These are phyloP conservation scores for Gandaritis pyraliata DNA, from an alignment of 2,888 invertebrate genomes.

Conservation along the genomic window DNA sequence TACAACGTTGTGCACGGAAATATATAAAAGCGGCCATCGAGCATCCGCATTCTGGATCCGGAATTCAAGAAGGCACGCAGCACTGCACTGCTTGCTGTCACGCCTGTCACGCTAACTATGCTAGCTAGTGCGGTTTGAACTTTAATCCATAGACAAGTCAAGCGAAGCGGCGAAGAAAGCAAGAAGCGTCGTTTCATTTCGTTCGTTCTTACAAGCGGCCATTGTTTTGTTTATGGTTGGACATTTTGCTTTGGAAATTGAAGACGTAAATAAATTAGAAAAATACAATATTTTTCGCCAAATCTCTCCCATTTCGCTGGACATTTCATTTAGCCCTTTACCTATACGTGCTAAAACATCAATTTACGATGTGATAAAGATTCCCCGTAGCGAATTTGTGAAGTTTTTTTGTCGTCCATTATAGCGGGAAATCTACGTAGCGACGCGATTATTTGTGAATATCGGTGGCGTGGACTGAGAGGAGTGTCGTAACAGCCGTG, in stretches of 20 bases:
- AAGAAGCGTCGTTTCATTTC: constrained; percentile 56
- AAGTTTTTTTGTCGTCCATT: constrained; percentile 62
- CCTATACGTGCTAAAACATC: constrained; percentile 16
- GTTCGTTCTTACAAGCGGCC: constrained; percentile 56
- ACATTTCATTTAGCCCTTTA: constrained; percentile 1
- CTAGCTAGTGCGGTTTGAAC: too few relatives aligned
- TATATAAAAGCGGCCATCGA: too few relatives aligned
- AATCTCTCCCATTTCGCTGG: neutral
- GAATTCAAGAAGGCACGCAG: too few relatives aligned
- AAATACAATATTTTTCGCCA: constrained; percentile 13
- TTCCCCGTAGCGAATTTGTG: constrained; percentile 48
- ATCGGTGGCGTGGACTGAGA: constrained; percentile 62
- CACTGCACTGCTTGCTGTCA: too few relatives aligned
- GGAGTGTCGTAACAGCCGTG: constrained; percentile 69
- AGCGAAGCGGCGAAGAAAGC: constrained; percentile 40
- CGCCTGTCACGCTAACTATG: too few relatives aligned
- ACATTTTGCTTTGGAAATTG: constrained; percentile 74
- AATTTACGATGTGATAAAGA: constrained; percentile 44
- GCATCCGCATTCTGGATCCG: too few relatives aligned
- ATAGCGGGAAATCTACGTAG: constrained; percentile 81
- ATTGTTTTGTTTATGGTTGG: constrained; percentile 74
- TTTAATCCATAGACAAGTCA: constrained; percentile 61
- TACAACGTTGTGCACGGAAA: too few relatives aligned
- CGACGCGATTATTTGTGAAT: constrained; percentile 74
- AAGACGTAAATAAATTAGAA: constrained; percentile 54